Conservation (phyloP, 53 echinoderm and acorn worm genomes). For the Holothuria scabra region DNA sequence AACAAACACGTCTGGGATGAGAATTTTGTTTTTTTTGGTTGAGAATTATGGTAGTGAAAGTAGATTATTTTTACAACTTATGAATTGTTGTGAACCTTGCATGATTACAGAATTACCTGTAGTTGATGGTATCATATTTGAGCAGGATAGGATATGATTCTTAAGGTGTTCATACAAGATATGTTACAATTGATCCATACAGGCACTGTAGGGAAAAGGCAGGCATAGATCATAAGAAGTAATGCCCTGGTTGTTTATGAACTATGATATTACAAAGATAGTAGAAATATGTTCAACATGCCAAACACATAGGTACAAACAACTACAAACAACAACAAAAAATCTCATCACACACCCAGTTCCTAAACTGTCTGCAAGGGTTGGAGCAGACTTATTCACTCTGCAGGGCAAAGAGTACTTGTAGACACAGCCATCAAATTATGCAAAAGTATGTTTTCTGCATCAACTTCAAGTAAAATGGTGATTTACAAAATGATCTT, state of each 20-base stretch:
- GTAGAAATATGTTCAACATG: constrained; percentile 38
- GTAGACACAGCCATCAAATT: constrained; percentile 13
- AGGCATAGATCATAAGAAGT: constrained; percentile 45
- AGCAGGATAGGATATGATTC: constrained; percentile 59
- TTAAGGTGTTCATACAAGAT: constrained; percentile 18
- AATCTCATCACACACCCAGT: not conserved
- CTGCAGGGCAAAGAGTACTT: constrained; percentile 9
- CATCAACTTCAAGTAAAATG: constrained; percentile 28
- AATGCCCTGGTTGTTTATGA: constrained; percentile 51
- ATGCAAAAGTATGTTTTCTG: not conserved
- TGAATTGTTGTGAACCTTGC: too few species aligned
- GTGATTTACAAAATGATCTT: constrained; percentile 51
- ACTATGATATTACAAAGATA: constrained; percentile 49
- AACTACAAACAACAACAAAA: not conserved
- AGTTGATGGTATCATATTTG: constrained; percentile 50
- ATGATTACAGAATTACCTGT: constrained; percentile 19
- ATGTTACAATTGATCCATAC: constrained; percentile 62
- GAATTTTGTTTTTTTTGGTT: too few species aligned
- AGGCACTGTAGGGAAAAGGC: constrained; percentile 54
- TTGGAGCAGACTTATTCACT: constrained; percentile 22
- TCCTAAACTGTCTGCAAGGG: not conserved
- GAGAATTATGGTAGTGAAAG: too few species aligned
- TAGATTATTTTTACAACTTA: too few species aligned
- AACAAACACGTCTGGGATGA: too few species aligned
- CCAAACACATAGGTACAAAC: not conserved